Evolutionary conservation across 2,113 vertebrate species (phyloP).

Genomic region (Suricata suricatta): DNA sequence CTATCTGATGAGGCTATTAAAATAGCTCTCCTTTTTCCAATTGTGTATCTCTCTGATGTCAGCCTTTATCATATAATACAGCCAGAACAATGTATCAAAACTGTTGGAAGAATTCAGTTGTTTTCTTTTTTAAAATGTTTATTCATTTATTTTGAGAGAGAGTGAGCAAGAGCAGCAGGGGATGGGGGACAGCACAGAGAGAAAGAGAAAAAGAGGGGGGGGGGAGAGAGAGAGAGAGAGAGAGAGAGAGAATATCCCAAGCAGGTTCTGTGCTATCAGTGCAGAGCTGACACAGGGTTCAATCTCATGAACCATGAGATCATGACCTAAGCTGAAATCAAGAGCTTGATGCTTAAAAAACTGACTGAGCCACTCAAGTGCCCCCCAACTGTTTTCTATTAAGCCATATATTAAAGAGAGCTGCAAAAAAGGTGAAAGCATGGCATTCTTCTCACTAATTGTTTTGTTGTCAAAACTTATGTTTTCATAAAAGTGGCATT

Average conservation of each 20-base stretch:
- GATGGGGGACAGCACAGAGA: no score
- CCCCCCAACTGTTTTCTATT: background rate
- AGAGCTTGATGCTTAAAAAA: no score
- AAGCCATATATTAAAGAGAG: constrained; percentile 6
- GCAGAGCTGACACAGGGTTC: no score
- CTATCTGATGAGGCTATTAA: constrained; percentile 19
- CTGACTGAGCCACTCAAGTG: no score
- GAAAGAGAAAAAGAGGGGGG: no score
- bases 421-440: background rate
- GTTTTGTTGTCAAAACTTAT: constrained; percentile 9
- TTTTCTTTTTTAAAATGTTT: background rate
- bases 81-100: background rate
- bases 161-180: no score
- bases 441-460: background rate
- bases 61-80: constrained; percentile 10
- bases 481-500: background rate
- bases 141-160: no score
- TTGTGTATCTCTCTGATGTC: background rate
- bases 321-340: no score
- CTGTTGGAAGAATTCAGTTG: background rate
- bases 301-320: no score
- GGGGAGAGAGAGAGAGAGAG: no score
- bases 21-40: background rate
- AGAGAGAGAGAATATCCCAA: no score
- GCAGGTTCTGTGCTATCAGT: no score